These are phyloP conservation scores for Caenorhabditis plicata DNA, from an alignment of 2,888 invertebrate species.

Conservation along the genomic window DNA sequence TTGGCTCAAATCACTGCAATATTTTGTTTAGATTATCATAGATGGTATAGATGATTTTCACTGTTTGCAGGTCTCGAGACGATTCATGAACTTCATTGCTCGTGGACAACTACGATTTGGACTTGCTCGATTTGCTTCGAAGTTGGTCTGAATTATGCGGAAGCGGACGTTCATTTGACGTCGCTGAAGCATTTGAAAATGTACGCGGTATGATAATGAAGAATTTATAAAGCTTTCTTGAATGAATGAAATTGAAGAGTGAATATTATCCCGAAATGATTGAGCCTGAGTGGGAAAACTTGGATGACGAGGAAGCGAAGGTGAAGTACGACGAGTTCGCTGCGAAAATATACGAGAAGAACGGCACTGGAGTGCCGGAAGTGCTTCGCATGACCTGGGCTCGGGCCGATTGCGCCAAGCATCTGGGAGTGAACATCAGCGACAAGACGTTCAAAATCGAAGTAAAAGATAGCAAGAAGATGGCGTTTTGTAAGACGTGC, in stretches of 20 bases:
- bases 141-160: constrained; percentile 26
- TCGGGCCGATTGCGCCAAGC: no score
- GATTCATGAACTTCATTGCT: constrained; percentile 25
- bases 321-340: constrained; percentile 22
- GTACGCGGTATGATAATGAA: constrained; percentile 23
- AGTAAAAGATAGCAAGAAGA: background rate
- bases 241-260: constrained; percentile 9
- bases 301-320: constrained; percentile 16
- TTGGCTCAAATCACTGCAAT: background rate
- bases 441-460: no score
- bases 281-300: constrained; percentile 2
- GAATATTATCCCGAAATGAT: constrained; percentile 17
- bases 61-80: constrained; percentile 34
- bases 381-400: no score
- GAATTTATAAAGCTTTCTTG: background rate
- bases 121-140: constrained; percentile 42
- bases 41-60: no score
- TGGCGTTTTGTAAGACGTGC: constrained; percentile 27
- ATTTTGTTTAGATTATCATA: constrained; percentile 1
- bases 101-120: constrained; percentile 30
- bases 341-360: constrained; percentile 6
- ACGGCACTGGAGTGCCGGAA: no score
- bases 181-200: constrained; percentile 29
- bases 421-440: no score
- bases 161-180: constrained; percentile 37